Percentiles rank a stretch among this genome's conserved stretches.
These are phyloP conservation scores for Pinctada fucata DNA, from an alignment of 2,888 invertebrate genomes.

Conservation along the genomic window DNA sequence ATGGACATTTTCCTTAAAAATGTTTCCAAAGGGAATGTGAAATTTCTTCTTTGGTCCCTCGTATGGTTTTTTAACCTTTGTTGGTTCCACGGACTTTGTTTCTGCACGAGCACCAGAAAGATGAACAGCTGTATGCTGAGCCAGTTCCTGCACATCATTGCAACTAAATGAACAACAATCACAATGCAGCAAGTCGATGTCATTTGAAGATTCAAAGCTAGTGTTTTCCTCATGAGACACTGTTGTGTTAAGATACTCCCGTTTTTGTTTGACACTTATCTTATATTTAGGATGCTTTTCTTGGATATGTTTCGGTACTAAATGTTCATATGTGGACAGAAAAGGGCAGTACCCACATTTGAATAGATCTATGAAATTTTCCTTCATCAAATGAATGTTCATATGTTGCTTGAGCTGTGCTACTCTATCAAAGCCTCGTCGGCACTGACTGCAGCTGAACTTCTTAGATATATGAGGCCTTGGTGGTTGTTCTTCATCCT, in stretches of 20 bases:
- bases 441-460: conserved; percentile 55
- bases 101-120: background rate
- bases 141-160: conserved; percentile 22
- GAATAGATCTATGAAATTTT: conserved; percentile 46
- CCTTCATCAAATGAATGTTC: conserved; percentile 31
- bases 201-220: conserved; percentile 3
- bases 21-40: conserved; percentile 56
- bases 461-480: background rate
- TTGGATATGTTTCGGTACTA: conserved; percentile 47
- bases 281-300: conserved; percentile 47
- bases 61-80: background rate
- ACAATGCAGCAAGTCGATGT: conserved; percentile 38
- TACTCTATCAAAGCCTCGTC: conserved; percentile 45
- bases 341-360: conserved; percentile 54
- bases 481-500: background rate
- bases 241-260: conserved; percentile 40
- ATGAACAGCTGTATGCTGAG: conserved; percentile 25
- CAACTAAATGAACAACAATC: conserved; percentile 41
- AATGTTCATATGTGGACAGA: conserved; percentile 53
- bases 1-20: conserved; percentile 52
- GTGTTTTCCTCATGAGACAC: conserved; percentile 9
- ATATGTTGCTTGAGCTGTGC: conserved; percentile 47
- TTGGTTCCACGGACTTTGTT: background rate
- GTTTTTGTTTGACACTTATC: conserved; percentile 45
- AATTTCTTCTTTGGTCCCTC: conserved; percentile 40